Evolutionary conservation across 2,888 invertebrate species (phyloP).

Genomic region (Buathra laborator): DNA sequence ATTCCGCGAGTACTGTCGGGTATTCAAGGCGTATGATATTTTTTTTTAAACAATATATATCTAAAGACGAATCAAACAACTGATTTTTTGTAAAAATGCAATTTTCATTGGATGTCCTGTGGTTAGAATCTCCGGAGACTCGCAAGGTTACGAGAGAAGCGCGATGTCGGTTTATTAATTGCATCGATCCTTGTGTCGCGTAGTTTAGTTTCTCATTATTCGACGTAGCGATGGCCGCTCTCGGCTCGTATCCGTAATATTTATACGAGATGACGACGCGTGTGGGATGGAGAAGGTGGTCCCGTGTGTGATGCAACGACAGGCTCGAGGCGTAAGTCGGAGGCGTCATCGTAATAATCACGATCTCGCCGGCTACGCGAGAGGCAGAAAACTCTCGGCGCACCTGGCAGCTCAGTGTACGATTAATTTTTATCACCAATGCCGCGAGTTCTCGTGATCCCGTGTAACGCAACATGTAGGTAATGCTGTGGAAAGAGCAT

Average conservation of each 20-base stretch:
- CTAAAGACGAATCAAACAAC: neutral
- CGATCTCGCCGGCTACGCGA: conserved; percentile 9
- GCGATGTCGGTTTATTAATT: neutral
- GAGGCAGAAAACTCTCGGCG: conserved; percentile 18
- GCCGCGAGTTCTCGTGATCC: conserved; percentile 35
- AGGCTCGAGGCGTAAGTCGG: conserved; percentile 44
- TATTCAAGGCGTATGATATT: neutral
- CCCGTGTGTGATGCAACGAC: conserved; percentile 44
- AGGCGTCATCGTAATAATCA: conserved; percentile 54
- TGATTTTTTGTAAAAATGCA: too few species aligned
- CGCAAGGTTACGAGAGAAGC: neutral
- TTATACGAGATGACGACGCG: conserved; percentile 1
- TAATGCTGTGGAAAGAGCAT: conserved; percentile 19
- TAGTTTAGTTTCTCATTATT: neutral
- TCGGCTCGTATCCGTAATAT: neutral
- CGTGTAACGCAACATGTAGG: conserved; percentile 5
- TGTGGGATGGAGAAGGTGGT: too few species aligned
- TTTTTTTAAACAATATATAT: neutral
- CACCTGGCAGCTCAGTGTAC: conserved; percentile 46
- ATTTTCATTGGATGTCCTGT: too few species aligned
- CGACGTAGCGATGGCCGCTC: neutral
- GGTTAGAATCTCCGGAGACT: neutral
- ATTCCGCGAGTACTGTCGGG: neutral
- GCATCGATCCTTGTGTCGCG: neutral
- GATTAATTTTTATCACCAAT: conserved; percentile 56